A percentile compares a stretch with the other conserved stretches of the same genome.
Conservation (phyloP, 2,888 invertebrate genomes). For the Vandiemenella viatica region DNA sequence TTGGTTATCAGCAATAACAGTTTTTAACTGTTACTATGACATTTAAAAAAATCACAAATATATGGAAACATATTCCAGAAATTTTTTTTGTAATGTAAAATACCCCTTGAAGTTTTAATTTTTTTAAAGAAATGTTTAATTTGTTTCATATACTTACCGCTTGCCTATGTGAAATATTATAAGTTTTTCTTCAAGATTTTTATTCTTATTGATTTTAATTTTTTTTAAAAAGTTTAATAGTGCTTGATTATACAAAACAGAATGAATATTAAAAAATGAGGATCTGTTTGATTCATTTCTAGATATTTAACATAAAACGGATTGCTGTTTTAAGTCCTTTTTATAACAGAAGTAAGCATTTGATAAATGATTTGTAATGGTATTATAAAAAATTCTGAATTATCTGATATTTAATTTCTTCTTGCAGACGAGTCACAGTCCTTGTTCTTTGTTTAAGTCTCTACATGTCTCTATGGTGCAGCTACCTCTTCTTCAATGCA, state of each 20-base stretch:
- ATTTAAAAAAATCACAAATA: background rate
- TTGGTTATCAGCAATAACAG: background rate
- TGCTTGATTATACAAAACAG: too few species aligned
- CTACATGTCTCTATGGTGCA: conserved; percentile 58
- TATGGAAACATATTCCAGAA: background rate
- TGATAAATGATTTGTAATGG: too few species aligned
- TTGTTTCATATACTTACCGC: background rate
- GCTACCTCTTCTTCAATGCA: conserved; percentile 77
- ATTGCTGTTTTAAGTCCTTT: too few species aligned
- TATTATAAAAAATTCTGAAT: too few species aligned
- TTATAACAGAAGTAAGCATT: too few species aligned
- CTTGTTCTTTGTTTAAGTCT: conserved; percentile 45
- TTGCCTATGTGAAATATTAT: background rate
- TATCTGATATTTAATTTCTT: too few species aligned
- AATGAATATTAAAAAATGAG: too few species aligned
- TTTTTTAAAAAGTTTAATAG: too few species aligned
- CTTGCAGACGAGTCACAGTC: conserved; percentile 39
- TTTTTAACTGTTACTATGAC: background rate
- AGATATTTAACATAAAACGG: too few species aligned
- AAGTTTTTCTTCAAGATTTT: background rate
- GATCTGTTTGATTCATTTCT: too few species aligned
- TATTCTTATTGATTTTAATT: background rate
- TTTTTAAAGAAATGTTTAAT: background rate
- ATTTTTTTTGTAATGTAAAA: too few species aligned
- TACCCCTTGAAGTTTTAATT: too few species aligned